phyloP scores from a whole-genome alignment of 1,140 invertebrate genomes.

The Orchestia grillus region DNA sequence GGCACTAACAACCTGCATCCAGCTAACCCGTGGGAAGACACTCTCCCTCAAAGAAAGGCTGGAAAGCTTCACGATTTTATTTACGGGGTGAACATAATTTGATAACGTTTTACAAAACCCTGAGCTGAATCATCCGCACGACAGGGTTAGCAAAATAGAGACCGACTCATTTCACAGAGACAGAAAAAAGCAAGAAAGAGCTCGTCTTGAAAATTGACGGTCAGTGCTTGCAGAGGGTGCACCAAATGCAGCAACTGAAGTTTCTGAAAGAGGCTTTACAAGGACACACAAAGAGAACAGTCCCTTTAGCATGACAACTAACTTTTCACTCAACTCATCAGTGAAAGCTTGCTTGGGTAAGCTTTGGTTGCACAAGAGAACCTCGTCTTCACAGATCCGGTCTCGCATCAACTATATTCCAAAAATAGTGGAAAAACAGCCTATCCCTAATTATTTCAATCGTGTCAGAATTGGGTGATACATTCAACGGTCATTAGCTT shows the following conservation, averaged over 20 bases:
- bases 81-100: neutral
- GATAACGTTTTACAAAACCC: neutral
- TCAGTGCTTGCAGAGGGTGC: neutral
- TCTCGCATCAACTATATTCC: neutral
- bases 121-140: neutral
- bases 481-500: too few species aligned
- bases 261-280: neutral
- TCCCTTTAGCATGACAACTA: neutral
- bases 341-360: neutral
- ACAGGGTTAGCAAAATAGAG: neutral
- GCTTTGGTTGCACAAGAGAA: neutral
- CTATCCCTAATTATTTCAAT: too few species aligned
- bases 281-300: neutral
- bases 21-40: too few species aligned
- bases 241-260: neutral
- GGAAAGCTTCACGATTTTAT: neutral
- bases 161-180: neutral
- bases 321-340: neutral
- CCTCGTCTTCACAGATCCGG: neutral
- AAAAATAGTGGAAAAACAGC: neutral
- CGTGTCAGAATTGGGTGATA: too few species aligned
- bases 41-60: neutral
- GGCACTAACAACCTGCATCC: too few species aligned
- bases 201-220: neutral
- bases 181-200: neutral